Percentiles rank a stretch among this genome's conserved stretches.
These are phyloP conservation scores for Ornithoptera alexandrae DNA, from an alignment of 2,888 invertebrate genomes.

Conservation along the genomic window DNA sequence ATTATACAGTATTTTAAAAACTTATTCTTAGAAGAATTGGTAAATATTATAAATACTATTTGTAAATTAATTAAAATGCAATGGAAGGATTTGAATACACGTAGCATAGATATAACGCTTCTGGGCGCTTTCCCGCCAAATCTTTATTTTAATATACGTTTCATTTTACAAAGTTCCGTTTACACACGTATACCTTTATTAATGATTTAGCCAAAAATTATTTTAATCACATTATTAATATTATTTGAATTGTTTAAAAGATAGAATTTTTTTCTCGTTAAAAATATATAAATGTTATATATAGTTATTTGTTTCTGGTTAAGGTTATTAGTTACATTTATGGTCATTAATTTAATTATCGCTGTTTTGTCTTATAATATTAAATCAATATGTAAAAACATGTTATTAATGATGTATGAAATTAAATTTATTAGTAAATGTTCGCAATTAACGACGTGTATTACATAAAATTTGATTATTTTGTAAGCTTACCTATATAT, in stretches of 20 bases:
- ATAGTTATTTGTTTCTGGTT: too few species aligned
- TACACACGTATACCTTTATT: slow-evolving; percentile 16
- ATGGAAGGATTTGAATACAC: slow-evolving; percentile 28
- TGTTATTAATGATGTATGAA: slow-evolving; percentile 9
- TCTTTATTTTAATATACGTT: slow-evolving; percentile 1
- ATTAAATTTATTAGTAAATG: neutral
- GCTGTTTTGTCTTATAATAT: neutral
- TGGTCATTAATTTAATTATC: neutral
- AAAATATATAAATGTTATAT: neutral
- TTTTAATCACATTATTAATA: neutral
- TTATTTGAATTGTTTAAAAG: neutral
- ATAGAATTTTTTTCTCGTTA: neutral
- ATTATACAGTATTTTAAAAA: slow-evolving; percentile 24
- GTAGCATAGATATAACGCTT: slow-evolving; percentile 13
- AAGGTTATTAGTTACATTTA: neutral
- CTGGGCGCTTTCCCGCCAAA: neutral
- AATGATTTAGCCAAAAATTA: neutral
- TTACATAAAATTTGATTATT: too few species aligned
- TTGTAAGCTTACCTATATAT: too few species aligned
- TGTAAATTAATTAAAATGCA: slow-evolving; percentile 21
- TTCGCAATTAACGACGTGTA: too few species aligned
- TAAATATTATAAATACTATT: slow-evolving; percentile 8
- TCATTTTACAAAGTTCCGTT: slow-evolving; percentile 11
- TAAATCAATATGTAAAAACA: neutral
- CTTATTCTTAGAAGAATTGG: slow-evolving; percentile 19